A percentile compares a stretch with the other conserved stretches of the same genome.
Conservation (phyloP, 2,113 vertebrate species). For the Scortum barcoo region DNA sequence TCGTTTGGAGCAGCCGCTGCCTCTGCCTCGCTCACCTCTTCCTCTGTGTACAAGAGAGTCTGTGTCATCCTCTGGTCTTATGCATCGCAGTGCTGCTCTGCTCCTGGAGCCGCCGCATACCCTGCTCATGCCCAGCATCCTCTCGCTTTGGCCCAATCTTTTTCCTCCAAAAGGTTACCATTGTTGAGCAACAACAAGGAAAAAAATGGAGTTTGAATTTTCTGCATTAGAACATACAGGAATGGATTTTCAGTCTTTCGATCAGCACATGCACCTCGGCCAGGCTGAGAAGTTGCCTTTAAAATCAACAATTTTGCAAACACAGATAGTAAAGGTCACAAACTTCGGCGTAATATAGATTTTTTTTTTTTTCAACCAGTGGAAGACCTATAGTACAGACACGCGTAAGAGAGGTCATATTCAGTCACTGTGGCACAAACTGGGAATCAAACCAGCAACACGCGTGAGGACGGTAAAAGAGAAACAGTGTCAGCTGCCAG, state of each 20-base stretch:
- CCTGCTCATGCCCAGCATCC: not conserved
- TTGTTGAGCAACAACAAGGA: not conserved
- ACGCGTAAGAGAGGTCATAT: not conserved
- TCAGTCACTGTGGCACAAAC: not conserved
- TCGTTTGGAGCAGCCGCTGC: slow-evolving; percentile 42
- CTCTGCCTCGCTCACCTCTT: slow-evolving; percentile 20
- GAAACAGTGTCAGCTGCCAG: slow-evolving; percentile 20
- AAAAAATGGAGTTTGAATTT: slow-evolving; percentile 3
- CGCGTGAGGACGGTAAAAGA: not conserved
- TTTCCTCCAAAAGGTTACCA: not conserved
- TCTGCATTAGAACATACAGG: slow-evolving; percentile 29
- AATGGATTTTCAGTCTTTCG: slow-evolving; percentile 36
- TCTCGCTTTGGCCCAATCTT: not conserved
- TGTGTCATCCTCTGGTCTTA: slow-evolving; percentile 30
- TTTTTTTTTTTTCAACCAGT: not conserved
- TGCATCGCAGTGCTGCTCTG: not conserved
- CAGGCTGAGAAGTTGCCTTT: slow-evolving; percentile 29
- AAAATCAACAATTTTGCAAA: slow-evolving; percentile 18
- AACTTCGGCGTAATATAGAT: slow-evolving; percentile 8
- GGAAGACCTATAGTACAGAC: not conserved
- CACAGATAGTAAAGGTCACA: slow-evolving; percentile 36
- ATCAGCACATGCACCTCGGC: slow-evolving; percentile 8
- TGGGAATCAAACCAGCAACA: slow-evolving; percentile 19
- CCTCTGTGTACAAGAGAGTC: slow-evolving; percentile 7
- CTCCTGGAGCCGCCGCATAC: not conserved